Base-by-base conservation (phyloP, 2,888 invertebrate genomes). In the Encarsia formosa region DNA sequence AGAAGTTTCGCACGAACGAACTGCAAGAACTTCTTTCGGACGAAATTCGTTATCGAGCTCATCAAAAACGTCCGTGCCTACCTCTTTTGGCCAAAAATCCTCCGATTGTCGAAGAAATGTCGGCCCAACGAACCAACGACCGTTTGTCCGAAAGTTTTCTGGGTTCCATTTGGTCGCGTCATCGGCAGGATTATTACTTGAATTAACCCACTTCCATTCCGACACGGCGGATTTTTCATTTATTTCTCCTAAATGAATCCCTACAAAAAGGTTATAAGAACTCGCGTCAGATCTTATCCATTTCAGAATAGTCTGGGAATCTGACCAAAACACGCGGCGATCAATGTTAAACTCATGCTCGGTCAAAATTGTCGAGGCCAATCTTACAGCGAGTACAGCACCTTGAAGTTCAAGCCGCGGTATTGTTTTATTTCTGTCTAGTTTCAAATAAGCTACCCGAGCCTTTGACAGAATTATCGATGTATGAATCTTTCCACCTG, bases 361-460 rank as follows among this genome's bases (percentile, higher is more conserved):
- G 3, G n/a, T 13, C 3, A 9, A 1, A 4, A 40, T 16, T 3
- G 13, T 16, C 32, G 16, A 32, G 4, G 49, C 49, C 26, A 49
- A 11, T 42, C 42, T 41, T 8, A 32, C n/a, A 5, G 19, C 41
- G 2, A 48, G 5, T 13, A 48, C 1, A 4, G 40, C 40, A 16
- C 40, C 48, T 34, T 48, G 48, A 4, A 48, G 13, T 24, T 48
- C 40, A 22, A 48, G 16, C 9, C 48, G 19, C 13, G 20, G 38
- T 16, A 29, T 31, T n/a, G 37, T 20, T 11, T n/a, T 18, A 3
- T n/a, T n/a, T n/a, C n/a, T n/a, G n/a, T n/a, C n/a, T n/a, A 11
- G 13, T 24, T 47, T 47, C 5, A 40, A 8, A 60, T 24, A 31
- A 20, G 39, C 23, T n/a, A 46, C 46, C 38, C 38, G 4, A 38